Evolutionary conservation across 2,113 vertebrate genomes (phyloP).

Genomic region (Hydropotes inermis): DNA sequence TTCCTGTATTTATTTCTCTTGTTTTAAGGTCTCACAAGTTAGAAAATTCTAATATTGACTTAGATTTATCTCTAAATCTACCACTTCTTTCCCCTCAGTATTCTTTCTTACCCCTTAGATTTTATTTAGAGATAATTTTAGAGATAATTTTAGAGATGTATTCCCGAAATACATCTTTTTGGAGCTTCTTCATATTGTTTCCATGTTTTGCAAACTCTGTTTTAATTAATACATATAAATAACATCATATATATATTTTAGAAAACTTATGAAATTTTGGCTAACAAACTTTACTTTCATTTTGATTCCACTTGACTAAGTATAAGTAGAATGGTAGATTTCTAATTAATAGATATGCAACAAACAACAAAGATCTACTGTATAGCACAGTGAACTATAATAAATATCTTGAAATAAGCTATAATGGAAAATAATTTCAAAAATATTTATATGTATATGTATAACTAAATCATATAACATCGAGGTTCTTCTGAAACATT

Average conservation of each 20-base stretch:
- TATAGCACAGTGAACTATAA: not conserved
- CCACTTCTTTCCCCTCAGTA: not conserved
- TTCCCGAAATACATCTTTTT: not conserved
- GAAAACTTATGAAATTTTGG: not conserved
- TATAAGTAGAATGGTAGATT: not conserved
- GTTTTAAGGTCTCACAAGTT: not conserved
- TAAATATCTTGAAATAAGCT: not conserved
- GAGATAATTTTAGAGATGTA: too few species aligned
- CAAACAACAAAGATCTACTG: not conserved
- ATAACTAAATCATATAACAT: not conserved
- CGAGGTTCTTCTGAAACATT: accelerated
- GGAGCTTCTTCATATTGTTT: not conserved
- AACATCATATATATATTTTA: not conserved
- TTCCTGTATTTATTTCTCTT: not conserved
- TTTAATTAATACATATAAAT: not conserved
- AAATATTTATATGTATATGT: not conserved
- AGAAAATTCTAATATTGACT: not conserved
- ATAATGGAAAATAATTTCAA: not conserved
- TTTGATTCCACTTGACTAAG: not conserved
- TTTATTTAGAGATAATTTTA: not conserved
- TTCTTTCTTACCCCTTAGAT: not conserved
- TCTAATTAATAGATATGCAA: not conserved
- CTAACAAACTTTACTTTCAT: not conserved
- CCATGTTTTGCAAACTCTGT: not conserved
- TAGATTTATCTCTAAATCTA: not conserved